phyloP scores from a whole-genome alignment of 2,113 vertebrate genomes.

The Ceratotherium simum region DNA sequence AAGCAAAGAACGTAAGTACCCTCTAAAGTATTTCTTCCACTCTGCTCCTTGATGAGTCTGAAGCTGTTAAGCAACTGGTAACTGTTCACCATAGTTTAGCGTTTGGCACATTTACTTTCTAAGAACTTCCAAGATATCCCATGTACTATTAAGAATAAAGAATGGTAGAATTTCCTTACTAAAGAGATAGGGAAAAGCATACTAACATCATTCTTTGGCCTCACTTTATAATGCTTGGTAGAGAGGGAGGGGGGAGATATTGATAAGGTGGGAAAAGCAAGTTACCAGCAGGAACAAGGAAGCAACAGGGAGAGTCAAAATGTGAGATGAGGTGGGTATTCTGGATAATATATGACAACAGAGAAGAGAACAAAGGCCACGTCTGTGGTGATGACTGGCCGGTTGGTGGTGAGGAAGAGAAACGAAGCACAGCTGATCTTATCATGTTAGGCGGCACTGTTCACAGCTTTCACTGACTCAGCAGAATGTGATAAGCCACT shows the following conservation, averaged over 20 bases:
- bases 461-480: not conserved
- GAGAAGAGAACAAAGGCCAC: not conserved
- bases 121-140: not conserved
- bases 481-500: not conserved
- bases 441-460: not conserved
- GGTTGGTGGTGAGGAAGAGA: not conserved
- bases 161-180: not conserved
- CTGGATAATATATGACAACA: not conserved
- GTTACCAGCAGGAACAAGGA: not conserved
- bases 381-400: not conserved
- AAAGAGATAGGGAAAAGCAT: not conserved
- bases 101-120: not conserved
- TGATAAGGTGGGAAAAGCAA: not conserved
- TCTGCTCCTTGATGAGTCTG: not conserved
- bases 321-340: not conserved
- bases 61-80: not conserved
- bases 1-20: not conserved
- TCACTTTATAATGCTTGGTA: not conserved
- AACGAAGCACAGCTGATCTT: not conserved
- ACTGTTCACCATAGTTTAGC: not conserved
- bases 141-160: not conserved
- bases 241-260: not conserved
- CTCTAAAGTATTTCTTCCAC: not conserved
- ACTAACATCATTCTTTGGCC: not conserved
- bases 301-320: not conserved